These are phyloP conservation scores for Amiota communis DNA, from an alignment of 2,888 invertebrate species.

Conservation along the genomic window DNA sequence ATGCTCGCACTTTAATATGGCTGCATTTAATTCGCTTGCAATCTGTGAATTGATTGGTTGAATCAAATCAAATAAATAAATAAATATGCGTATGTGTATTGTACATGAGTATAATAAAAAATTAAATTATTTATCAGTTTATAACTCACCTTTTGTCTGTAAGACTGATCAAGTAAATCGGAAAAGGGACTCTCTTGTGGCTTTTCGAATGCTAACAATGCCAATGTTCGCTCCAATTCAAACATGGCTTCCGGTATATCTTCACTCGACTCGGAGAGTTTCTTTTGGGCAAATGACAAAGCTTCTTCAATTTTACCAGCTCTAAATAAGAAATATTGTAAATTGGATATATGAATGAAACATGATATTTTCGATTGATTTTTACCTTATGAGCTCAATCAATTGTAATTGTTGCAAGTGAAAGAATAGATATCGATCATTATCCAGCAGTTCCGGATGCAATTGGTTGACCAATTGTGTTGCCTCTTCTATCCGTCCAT, in stretches of 20 bases:
- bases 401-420: slow-evolving; percentile 81
- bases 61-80: too few relatives aligned
- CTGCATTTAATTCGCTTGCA: slow-evolving; percentile 97
- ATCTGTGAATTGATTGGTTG: slow-evolving; percentile 75
- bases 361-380: neutral
- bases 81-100: too few relatives aligned
- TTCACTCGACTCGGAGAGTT: slow-evolving; percentile 89
- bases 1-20: slow-evolving; percentile 95
- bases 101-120: too few relatives aligned
- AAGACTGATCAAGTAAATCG: slow-evolving; percentile 92
- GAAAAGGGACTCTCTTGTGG: slow-evolving; percentile 96
- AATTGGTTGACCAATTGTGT: slow-evolving; percentile 94
- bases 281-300: slow-evolving; percentile 88
- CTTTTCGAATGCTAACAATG: slow-evolving; percentile 96
- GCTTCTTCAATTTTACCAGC: slow-evolving; percentile 88
- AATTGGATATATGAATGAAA: neutral
- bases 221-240: slow-evolving; percentile 94
- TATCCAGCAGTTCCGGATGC: slow-evolving; percentile 95
- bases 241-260: slow-evolving; percentile 79
- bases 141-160: slow-evolving; percentile 88
- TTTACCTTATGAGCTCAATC: slow-evolving; percentile 71
- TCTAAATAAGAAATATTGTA: slow-evolving; percentile 62
- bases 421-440: slow-evolving; percentile 95
- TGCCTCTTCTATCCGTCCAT: slow-evolving; percentile 92
- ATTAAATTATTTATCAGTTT: too few relatives aligned